Conservation (phyloP, 2,797 vertebrate species). For the Channa striata region DNA sequence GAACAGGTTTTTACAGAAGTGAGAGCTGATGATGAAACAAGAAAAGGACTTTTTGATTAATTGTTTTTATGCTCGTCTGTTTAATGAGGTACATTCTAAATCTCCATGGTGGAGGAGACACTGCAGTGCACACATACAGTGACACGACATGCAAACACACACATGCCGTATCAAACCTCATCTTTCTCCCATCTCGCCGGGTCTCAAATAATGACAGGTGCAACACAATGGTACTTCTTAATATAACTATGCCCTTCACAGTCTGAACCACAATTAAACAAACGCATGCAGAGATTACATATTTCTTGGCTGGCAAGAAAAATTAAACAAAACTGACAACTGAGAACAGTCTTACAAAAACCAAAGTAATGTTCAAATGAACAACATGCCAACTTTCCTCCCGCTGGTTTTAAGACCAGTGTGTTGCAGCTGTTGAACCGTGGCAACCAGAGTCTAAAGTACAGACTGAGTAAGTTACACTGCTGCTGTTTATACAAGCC, state of each 20-base stretch:
- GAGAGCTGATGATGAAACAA: conserved; percentile 38
- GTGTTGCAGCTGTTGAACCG: conserved; percentile 36
- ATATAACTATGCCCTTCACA: background rate
- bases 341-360: background rate
- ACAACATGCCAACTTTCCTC: conserved; percentile 9
- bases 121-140: background rate
- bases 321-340: background rate
- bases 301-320: background rate
- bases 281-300: background rate
- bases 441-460: conserved; percentile 41
- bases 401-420: conserved; percentile 9
- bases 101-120: conserved; percentile 50
- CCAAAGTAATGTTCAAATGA: conserved; percentile 7
- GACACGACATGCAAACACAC: conserved; percentile 15
- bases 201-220: conserved; percentile 3
- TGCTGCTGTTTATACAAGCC: conserved; percentile 37
- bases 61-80: conserved; percentile 40
- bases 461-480: conserved; percentile 42
- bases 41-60: conserved; percentile 59
- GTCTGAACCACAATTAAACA: background rate
- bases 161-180: conserved; percentile 20
- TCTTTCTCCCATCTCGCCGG: conserved; percentile 17
- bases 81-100: conserved; percentile 58
- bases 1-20: conserved; percentile 25
- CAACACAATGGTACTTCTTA: background rate